Evolutionary conservation across 35 echinoderm and acorn worm genomes (phyloP).

Genomic region (Ophiothrix spiculata): DNA sequence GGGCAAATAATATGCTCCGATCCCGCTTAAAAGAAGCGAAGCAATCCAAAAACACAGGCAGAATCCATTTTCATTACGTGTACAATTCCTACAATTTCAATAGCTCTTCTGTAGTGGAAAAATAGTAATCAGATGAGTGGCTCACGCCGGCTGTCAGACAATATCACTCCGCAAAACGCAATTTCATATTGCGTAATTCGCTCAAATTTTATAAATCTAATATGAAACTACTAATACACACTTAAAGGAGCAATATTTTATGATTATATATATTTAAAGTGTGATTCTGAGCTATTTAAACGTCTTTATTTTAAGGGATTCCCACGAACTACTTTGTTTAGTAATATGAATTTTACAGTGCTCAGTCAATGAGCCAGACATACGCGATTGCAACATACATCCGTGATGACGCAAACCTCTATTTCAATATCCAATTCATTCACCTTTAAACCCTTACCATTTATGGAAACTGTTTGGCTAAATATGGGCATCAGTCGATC

Average conservation of each 20-base stretch:
- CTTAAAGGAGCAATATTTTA: not conserved
- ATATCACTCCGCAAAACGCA: not conserved
- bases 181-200: constrained; percentile 24
- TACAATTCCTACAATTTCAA: not conserved
- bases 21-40: constrained; percentile 37
- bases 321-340: constrained; percentile 16
- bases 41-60: not conserved
- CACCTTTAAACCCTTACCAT: constrained; percentile 11
- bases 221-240: not conserved
- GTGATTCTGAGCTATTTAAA: not conserved
- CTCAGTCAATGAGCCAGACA: constrained; percentile 25
- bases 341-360: not conserved
- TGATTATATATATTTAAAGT: not conserved
- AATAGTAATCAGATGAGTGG: not conserved
- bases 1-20: constrained; percentile 25
- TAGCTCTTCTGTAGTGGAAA: not conserved
- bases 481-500: constrained; percentile 26
- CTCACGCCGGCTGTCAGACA: not conserved
- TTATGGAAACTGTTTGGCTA: not conserved
- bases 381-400: constrained; percentile 42
- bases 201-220: not conserved
- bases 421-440: constrained; percentile 42
- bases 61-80: constrained; percentile 17
- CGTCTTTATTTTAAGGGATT: not conserved
- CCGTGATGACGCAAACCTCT: constrained; percentile 37